Evolutionary conservation across 2,888 invertebrate genomes (phyloP), one percentile per base, ranked within the genome.

Genomic region (Lasioglossum marginatum): DNA sequence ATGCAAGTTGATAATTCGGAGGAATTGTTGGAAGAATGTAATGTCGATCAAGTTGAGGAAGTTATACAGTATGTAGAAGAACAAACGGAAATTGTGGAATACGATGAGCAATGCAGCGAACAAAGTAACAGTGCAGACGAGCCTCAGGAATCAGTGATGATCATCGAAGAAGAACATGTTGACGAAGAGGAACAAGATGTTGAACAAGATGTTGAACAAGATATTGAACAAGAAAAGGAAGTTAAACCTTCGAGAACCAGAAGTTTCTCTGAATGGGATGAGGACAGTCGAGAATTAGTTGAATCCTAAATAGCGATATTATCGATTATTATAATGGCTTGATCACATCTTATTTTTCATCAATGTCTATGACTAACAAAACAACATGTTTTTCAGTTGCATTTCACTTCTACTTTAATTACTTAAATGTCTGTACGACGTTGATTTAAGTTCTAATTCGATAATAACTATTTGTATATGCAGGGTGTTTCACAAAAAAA

Each of bases 51-150:
- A 12, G 92, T 93, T 16, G 94, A 94, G 34, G 94, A 94, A 76
- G 93, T 93, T 1, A 93, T 95, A 83, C 94, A 95, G 45, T 95
- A 95, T 57, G 94, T 95, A 4, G 95, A 95, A 81, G 94, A 96
- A 84, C 95, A 95, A 88, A 95, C 95, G 27, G 94, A 96, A 91
- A 94, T 93, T 80, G 93, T 95, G 5, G 95, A 95, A 82, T 94
- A 94, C 81, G 93, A 94, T 8, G 94, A 91, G 34, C 90, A 91
- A 72, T 88, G 91, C 68, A 91, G 89, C 52, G 91, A 91, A 63
- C 89, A 90, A 57, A 91, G 89, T 75, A 91, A 87, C 68, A 88
- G 87, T 76, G 77, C 75, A 16, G 87, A 84, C 3, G 92, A 89
- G 6, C 48, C 85, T 6, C 93, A 93, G 23, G 93, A 93, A 40